These are phyloP conservation scores for Bradypodion pumilum DNA, from an alignment of 2,797 vertebrate genomes.

Conservation along the genomic window DNA sequence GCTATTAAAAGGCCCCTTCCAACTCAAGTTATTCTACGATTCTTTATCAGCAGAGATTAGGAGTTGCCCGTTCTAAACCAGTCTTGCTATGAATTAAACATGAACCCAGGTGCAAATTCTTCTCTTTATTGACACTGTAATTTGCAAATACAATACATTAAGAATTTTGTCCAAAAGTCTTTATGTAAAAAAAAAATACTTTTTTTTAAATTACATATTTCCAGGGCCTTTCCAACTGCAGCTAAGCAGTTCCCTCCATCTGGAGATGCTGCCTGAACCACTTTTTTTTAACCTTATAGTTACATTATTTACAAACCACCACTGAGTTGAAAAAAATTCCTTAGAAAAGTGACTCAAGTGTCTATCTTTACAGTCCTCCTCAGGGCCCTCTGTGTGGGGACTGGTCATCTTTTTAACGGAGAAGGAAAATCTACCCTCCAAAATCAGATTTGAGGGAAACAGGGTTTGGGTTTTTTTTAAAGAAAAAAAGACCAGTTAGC, in stretches of 20 bases:
- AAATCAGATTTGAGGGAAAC: background rate
- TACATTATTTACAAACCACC: conserved; percentile 32
- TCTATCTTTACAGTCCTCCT: background rate
- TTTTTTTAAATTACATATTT: conserved; percentile 35
- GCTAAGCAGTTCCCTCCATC: background rate
- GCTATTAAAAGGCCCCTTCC: no score
- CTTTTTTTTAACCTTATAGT: background rate
- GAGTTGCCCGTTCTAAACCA: background rate
- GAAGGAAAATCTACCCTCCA: background rate
- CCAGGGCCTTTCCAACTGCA: background rate
- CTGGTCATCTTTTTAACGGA: background rate
- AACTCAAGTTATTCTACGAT: no score
- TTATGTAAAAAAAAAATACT: conserved; percentile 38
- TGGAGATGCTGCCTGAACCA: background rate
- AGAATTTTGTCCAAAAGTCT: conserved; percentile 29
- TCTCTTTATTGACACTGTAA: conserved; percentile 32
- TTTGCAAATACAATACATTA: conserved; percentile 38
- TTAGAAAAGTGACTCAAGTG: background rate
- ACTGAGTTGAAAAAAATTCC: background rate
- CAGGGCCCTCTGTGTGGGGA: no score
- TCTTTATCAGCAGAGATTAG: background rate
- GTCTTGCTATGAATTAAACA: background rate
- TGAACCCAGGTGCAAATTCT: conserved; percentile 17
- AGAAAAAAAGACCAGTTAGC: background rate
- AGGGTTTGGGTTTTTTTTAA: background rate